Evolutionary conservation across 2,888 invertebrate species (phyloP).

Genomic region (Dryococelus australis): DNA sequence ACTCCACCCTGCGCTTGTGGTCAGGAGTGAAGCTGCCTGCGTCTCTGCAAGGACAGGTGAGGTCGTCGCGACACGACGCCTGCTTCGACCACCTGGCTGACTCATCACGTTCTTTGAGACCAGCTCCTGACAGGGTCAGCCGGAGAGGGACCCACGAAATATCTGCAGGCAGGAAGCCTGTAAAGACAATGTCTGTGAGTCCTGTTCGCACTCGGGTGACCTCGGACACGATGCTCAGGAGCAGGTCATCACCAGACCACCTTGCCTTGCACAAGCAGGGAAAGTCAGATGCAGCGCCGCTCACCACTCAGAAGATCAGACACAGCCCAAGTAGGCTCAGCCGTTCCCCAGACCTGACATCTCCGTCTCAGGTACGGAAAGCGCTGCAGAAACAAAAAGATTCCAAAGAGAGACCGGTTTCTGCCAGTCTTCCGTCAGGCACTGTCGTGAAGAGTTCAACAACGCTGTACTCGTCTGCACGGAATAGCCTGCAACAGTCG

Average conservation of each 20-base stretch:
- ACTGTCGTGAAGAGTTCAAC: constrained; percentile 58
- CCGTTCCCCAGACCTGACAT: constrained; percentile 62
- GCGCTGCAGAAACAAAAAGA: constrained; percentile 50
- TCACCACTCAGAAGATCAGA: constrained; percentile 29
- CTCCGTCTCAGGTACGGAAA: constrained; percentile 65
- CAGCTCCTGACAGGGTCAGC: not conserved
- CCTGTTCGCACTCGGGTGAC: not conserved
- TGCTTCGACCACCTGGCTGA: constrained; percentile 58
- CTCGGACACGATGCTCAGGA: not conserved
- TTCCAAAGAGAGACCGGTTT: constrained; percentile 42
- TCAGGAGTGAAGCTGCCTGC: constrained; percentile 59
- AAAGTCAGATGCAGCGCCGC: not conserved
- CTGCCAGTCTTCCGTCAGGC: constrained; percentile 52
- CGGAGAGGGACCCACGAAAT: not conserved
- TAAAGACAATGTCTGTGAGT: not conserved
- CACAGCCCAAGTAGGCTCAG: not conserved
- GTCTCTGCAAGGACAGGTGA: constrained; percentile 46
- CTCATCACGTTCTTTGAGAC: not conserved
- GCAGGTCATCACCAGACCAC: constrained; percentile 33
- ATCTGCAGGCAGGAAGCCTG: not conserved
- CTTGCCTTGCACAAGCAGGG: not conserved
- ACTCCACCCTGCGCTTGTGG: constrained; percentile 71
- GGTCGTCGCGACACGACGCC: constrained; percentile 59
- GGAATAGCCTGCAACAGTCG: constrained; percentile 47
- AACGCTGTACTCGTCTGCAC: constrained; percentile 55